phyloP scores from a whole-genome alignment of 2,113 vertebrate genomes.

The Ptychochromis oligacanthus region DNA sequence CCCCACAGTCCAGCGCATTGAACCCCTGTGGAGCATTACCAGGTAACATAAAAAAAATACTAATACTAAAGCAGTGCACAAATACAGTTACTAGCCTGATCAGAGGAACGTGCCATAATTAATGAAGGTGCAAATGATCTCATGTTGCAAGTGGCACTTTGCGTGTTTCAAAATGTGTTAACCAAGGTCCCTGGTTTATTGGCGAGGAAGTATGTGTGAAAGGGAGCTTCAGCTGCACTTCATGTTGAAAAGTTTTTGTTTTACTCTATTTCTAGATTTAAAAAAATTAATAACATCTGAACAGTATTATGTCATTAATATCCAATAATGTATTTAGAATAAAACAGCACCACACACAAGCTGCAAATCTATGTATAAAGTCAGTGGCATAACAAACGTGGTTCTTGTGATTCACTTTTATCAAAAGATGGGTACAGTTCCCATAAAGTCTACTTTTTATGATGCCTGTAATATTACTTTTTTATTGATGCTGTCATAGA shows the following conservation, averaged over 20 bases:
- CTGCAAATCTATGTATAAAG: neutral
- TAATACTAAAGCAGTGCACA: neutral
- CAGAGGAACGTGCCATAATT: neutral
- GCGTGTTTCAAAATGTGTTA: neutral
- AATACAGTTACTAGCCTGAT: neutral
- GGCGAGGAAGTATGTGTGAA: neutral
- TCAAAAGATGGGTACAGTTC: neutral
- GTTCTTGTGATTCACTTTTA: neutral
- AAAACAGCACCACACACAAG: neutral
- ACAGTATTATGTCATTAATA: neutral
- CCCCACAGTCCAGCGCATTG: conserved; percentile 89
- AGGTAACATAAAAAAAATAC: conserved; percentile 78
- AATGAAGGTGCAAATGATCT: neutral
- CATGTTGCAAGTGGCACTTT: neutral
- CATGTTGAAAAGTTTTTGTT: neutral
- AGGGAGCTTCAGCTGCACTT: neutral
- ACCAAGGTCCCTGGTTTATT: neutral
- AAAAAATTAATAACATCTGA: neutral
- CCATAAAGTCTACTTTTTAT: neutral
- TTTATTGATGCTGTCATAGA: conserved; percentile 9
- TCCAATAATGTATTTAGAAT: neutral
- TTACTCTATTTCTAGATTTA: neutral
- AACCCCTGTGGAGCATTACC: conserved; percentile 94
- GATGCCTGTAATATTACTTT: neutral
- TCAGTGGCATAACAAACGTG: neutral